Percentiles rank a stretch among this genome's conserved stretches.
Conservation (phyloP, 2,797 vertebrate species). For the Notolabrus celidotus region DNA sequence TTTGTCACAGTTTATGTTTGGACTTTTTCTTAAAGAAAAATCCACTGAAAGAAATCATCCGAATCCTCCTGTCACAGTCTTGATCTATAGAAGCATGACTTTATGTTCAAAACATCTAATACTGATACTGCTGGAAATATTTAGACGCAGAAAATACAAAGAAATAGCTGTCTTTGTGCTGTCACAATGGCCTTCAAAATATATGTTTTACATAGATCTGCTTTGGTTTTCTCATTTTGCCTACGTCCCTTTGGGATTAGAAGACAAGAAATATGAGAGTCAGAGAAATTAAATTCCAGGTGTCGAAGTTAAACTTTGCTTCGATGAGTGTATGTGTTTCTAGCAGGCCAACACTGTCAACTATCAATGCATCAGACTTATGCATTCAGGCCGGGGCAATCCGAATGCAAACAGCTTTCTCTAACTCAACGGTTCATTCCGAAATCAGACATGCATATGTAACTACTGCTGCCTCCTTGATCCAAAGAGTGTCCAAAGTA, state of each 20-base stretch:
- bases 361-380: slow-evolving; percentile 32
- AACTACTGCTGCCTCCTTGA: slow-evolving; percentile 49
- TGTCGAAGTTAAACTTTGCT: slow-evolving; percentile 16
- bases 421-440: slow-evolving; percentile 56
- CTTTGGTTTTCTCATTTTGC: slow-evolving; percentile 31
- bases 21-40: too few relatives aligned
- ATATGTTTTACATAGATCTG: slow-evolving; percentile 19
- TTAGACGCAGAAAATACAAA: slow-evolving; percentile 10
- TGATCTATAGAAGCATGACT: slow-evolving; percentile 1
- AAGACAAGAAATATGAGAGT: not conserved
- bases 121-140: not conserved
- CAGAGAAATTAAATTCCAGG: not conserved
- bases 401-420: slow-evolving; percentile 64
- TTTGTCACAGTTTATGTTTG: slow-evolving; percentile 10
- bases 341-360: slow-evolving; percentile 25
- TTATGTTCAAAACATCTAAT: slow-evolving; percentile 42
- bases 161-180: not conserved
- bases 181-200: slow-evolving; percentile 6
- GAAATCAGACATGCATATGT: slow-evolving; percentile 56
- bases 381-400: slow-evolving; percentile 53
- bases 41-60: not conserved
- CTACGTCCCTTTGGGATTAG: not conserved
- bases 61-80: not conserved
- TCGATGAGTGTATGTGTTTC: slow-evolving; percentile 24
- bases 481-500: slow-evolving; percentile 61